These are phyloP conservation scores for Gopherus evgoodei DNA, from an alignment of 2,113 vertebrate genomes.

Conservation along the genomic window DNA sequence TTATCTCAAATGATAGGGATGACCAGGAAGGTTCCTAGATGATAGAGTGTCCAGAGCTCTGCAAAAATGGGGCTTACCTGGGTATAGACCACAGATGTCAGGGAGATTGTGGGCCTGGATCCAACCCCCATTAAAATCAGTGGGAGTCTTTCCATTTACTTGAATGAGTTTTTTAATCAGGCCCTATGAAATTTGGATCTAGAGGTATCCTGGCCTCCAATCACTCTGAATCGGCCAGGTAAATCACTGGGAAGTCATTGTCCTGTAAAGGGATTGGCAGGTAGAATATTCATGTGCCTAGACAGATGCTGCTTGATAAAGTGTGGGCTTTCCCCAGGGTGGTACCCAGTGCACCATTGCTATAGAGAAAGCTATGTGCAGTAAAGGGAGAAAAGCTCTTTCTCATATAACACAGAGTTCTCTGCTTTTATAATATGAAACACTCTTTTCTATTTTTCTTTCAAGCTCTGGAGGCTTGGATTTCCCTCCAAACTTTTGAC, in stretches of 20 bases:
- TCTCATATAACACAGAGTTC: constrained; percentile 47
- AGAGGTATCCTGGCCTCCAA: background rate
- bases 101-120: background rate
- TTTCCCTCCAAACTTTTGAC: constrained; percentile 56
- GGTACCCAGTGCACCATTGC: background rate
- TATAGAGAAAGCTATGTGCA: constrained; percentile 1
- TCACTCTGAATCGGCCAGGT: background rate
- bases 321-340: accelerated
- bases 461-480: constrained; percentile 52
- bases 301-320: accelerated
- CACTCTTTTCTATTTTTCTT: constrained; percentile 58
- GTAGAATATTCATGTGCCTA: background rate
- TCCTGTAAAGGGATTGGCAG: background rate
- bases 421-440: constrained; percentile 55
- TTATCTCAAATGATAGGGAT: background rate
- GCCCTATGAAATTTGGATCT: background rate
- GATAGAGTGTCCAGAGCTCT: background rate
- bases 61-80: background rate
- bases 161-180: background rate
- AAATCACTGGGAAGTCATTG: background rate
- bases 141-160: background rate
- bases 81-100: constrained; percentile 26
- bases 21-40: constrained; percentile 30
- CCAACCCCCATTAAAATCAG: constrained; percentile 13
- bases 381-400: constrained; percentile 51